These are phyloP conservation scores for Lates calcarifer DNA, from an alignment of 2,113 vertebrate species.

Conservation along the genomic window DNA sequence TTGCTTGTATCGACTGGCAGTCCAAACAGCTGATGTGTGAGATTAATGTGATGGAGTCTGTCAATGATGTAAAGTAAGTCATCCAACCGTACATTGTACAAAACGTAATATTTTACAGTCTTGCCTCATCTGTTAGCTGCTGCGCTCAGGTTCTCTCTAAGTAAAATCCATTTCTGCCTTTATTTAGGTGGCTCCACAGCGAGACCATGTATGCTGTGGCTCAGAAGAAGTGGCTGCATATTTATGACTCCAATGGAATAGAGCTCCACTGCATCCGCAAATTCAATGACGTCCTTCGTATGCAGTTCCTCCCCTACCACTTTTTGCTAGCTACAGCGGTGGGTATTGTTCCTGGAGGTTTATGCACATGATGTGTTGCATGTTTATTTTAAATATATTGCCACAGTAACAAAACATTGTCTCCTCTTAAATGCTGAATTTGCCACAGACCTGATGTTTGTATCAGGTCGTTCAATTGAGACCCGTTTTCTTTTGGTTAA, in stretches of 20 bases:
- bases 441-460: neutral
- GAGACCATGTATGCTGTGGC: conserved; percentile 90
- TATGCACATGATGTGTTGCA: neutral
- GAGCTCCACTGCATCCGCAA: conserved; percentile 92
- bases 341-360: conserved; percentile 19
- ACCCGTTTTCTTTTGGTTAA: neutral
- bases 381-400: neutral
- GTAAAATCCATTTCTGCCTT: neutral
- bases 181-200: conserved; percentile 89
- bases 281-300: conserved; percentile 87
- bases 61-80: conserved; percentile 90
- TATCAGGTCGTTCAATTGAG: neutral
- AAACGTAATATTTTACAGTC: neutral
- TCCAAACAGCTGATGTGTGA: conserved; percentile 90
- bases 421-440: neutral
- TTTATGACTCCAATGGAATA: conserved; percentile 91
- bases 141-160: neutral
- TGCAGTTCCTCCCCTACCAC: conserved; percentile 93
- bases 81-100: neutral
- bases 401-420: neutral
- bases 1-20: conserved; percentile 91
- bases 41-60: conserved; percentile 92
- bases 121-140: neutral
- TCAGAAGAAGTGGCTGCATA: conserved; percentile 92
- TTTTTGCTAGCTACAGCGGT: conserved; percentile 89